These are phyloP conservation scores for Paracyclopina nana DNA, from an alignment of 1,140 invertebrate species.

Conservation along the genomic window DNA sequence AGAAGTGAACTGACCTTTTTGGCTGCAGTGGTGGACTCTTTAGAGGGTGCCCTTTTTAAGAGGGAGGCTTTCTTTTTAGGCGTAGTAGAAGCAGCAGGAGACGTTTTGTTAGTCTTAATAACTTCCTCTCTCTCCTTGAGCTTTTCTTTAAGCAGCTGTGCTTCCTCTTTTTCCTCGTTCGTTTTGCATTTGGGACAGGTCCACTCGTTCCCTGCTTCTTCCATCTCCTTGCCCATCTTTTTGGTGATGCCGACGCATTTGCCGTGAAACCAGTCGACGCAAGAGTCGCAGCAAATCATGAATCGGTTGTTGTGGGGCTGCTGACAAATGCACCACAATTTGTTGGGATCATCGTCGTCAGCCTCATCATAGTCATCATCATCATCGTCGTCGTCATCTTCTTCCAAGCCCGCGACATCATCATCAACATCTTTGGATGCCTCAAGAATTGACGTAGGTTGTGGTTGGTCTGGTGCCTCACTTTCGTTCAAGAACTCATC, in stretches of 20 bases:
- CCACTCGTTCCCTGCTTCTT: constrained; percentile 69
- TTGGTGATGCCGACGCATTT: constrained; percentile 84
- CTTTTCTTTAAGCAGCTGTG: not conserved
- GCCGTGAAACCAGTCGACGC: constrained; percentile 93
- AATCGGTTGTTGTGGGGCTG: constrained; percentile 87
- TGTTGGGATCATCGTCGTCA: constrained; percentile 78
- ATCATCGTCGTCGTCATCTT: constrained; percentile 19
- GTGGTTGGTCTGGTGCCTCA: no score
- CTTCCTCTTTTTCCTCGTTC: not conserved
- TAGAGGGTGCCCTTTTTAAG: not conserved
- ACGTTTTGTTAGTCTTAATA: not conserved
- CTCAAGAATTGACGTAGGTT: not conserved
- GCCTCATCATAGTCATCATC: constrained; percentile 33
- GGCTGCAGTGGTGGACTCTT: not conserved
- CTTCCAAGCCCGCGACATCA: not conserved
- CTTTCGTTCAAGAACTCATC: not conserved
- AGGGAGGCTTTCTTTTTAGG: not conserved
- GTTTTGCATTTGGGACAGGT: constrained; percentile 55
- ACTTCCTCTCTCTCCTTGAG: not conserved
- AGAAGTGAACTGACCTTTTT: not conserved
- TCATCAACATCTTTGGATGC: not conserved
- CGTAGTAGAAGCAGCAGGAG: no score
- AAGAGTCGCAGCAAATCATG: constrained; percentile 92
- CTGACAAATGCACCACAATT: constrained; percentile 85
- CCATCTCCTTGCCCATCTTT: constrained; percentile 67